Conservation (phyloP, 2,797 vertebrate genomes). For the Periophthalmus magnuspinnatus region DNA sequence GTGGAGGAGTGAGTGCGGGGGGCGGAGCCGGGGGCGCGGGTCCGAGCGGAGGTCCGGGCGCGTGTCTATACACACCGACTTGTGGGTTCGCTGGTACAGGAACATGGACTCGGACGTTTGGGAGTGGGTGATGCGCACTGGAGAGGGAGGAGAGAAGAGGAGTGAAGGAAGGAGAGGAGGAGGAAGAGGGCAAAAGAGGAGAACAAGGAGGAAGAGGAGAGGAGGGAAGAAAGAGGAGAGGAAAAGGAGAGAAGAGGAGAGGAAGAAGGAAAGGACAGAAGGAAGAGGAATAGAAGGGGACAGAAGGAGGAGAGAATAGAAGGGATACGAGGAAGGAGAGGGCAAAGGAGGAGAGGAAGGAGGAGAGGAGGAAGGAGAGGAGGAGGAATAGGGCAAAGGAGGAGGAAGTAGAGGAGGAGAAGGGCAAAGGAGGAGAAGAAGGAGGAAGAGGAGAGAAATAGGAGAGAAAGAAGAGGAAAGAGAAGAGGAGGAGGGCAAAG, state of each 20-base stretch:
- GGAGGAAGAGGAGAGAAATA: too few relatives aligned
- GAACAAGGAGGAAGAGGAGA: too few relatives aligned
- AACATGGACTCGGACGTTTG: conserved; percentile 95
- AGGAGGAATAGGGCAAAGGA: too few relatives aligned
- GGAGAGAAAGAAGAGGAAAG: too few relatives aligned
- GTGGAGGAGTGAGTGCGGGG: conserved; percentile 76
- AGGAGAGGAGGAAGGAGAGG: too few relatives aligned
- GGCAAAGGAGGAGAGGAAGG: neutral
- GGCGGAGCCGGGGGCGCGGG: conserved; percentile 56
- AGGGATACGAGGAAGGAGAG: neutral
- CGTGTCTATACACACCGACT: conserved; percentile 91
- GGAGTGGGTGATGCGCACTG: conserved; percentile 94
- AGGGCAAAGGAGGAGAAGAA: too few relatives aligned
- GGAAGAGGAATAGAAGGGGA: neutral
- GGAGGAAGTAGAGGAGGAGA: too few relatives aligned
- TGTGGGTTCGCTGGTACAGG: conserved; percentile 93
- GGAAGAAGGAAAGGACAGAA: conserved; percentile 17
- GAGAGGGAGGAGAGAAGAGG: conserved; percentile 34
- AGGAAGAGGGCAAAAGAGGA: too few relatives aligned
- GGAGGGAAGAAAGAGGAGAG: conserved; percentile 16
- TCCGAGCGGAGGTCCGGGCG: conserved; percentile 82
- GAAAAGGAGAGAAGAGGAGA: conserved; percentile 15
- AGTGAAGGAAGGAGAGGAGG: conserved; percentile 14
- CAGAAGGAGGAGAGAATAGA: too few relatives aligned
- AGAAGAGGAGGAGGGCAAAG: neutral